Evolutionary conservation across 2,888 invertebrate genomes (phyloP), one percentile per base, ranked within the genome.

Genomic region (Beris chalybata): DNA sequence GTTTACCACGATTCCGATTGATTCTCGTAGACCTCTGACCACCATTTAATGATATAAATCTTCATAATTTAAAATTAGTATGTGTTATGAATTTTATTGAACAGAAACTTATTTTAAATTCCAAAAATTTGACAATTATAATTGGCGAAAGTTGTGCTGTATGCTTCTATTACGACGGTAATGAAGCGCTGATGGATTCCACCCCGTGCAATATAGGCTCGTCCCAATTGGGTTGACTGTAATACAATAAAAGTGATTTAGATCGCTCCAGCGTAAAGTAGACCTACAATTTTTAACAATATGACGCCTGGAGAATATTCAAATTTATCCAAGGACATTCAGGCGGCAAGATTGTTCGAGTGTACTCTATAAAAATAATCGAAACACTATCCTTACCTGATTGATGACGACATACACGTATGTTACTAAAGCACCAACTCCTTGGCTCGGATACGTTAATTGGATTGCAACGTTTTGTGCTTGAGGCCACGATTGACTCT

Each of bases 391-490:
- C 47, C 57, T 52, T 67, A 70, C 69, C 69, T 71, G 71, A 50
- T 65, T 48, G 1, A 70, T 67, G 12, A 47, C 56, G 48, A 71
- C 67, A 4, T 61, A 45, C 13, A 69, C 67, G 38, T 64, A 70
- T 2, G 69, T 70, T 12, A 71, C 59, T 15, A 32, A 13, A 4
- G 66, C 65, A 6, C 71, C 71, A 15, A 48, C 29, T 15, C 71
- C 71, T 32, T n/a, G 7, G 2, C 64, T 29, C 7, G 71, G 71
- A 53, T 71, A 71, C 3, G 55, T 65, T 30, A 71, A 52, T 43
- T 69, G 65, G n/a, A 71, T 52, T 12, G 45, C 55, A 57, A 69
- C 70, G 67, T 70, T 69, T 50, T 71, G 69, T n/a, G 68, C 64
- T 9, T 43, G 11, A 13, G 64, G 67, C 67, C 69, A 71, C 7